phyloP scores from a whole-genome alignment of 1,140 invertebrate genomes.

The Elymnias hypermnestra region DNA sequence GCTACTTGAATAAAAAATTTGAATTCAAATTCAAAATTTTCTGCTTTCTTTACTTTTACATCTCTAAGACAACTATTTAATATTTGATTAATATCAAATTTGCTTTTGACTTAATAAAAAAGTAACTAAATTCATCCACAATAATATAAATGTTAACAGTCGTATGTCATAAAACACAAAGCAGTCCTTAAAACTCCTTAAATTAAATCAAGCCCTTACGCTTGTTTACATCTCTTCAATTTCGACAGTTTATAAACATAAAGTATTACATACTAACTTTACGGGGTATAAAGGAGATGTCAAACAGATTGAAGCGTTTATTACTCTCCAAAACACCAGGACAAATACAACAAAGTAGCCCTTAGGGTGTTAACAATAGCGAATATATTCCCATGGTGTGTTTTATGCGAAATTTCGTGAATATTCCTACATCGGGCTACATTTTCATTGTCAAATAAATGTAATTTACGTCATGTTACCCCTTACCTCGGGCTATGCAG shows the following conservation, averaged over 20 bases:
- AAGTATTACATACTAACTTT: conserved; percentile 16
- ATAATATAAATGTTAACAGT: no score
- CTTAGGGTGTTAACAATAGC: conserved; percentile 10
- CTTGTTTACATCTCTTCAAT: neutral
- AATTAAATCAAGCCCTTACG: neutral
- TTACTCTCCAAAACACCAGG: conserved; percentile 6
- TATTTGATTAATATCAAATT: no score
- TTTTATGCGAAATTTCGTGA: conserved; percentile 12
- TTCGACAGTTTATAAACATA: conserved; percentile 19
- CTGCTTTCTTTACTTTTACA: no score
- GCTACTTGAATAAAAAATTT: no score
- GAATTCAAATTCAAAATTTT: no score
- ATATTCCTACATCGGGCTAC: conserved; percentile 14
- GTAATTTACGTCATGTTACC: conserved; percentile 29
- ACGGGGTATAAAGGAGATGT: conserved; percentile 15
- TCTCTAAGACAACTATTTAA: no score
- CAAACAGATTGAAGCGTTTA: conserved; percentile 21
- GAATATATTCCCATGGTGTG: conserved; percentile 3
- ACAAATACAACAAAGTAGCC: conserved; percentile 6
- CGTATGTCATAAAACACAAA: no score
- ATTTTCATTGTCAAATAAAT: conserved; percentile 31
- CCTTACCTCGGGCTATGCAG: conserved; percentile 24
- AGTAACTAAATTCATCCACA: no score
- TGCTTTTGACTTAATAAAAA: no score
- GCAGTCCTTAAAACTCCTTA: no score